Percentiles rank a stretch among this genome's conserved stretches.
phyloP scores from a whole-genome alignment of 2,888 invertebrate genomes.

The Eupithecia subfuscata region DNA sequence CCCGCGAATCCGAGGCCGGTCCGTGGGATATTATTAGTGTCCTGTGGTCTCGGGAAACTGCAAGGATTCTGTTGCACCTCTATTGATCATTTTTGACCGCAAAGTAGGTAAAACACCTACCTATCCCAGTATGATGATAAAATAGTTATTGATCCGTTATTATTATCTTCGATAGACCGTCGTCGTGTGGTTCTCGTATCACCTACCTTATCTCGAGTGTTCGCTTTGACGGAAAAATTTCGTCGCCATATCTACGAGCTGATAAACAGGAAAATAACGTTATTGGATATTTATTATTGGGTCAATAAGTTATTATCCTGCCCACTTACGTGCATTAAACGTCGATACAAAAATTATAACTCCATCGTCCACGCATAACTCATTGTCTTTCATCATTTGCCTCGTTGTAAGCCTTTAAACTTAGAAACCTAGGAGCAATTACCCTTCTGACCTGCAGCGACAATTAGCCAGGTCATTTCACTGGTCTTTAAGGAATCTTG shows the following conservation, averaged over 20 bases:
- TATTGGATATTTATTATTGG: not conserved
- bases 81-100: not conserved
- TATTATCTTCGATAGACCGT: not conserved
- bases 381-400: not conserved
- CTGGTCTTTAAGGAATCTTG: not conserved
- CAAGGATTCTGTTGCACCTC: not conserved
- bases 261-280: not conserved
- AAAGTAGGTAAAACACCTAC: not conserved
- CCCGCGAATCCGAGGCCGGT: not conserved
- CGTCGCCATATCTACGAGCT: not conserved
- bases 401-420: not conserved
- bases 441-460: not conserved
- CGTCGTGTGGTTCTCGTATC: not conserved
- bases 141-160: not conserved
- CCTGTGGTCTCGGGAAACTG: not conserved
- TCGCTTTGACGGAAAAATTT: not conserved
- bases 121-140: not conserved
- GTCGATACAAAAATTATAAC: too few species aligned
- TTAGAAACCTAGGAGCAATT: not conserved
- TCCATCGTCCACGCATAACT: not conserved
- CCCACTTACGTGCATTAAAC: too few species aligned
- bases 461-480: not conserved
- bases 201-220: not conserved
- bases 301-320: not conserved
- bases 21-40: too few species aligned